These are phyloP conservation scores for Corythoichthys haematopterus DNA, from an alignment of 2,113 vertebrate genomes.

Conservation along the genomic window DNA sequence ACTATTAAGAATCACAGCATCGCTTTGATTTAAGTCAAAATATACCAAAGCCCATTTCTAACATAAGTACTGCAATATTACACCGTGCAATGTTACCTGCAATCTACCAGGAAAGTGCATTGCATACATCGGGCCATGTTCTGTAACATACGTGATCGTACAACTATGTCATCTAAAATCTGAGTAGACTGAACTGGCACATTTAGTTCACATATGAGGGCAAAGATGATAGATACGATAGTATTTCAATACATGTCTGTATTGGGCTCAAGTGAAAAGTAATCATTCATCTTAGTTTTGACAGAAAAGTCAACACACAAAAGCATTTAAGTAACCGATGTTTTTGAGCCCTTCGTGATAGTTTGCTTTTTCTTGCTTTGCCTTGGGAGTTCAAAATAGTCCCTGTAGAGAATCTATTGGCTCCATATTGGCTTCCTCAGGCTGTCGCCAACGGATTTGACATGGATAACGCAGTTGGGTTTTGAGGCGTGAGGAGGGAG, in stretches of 20 bases:
- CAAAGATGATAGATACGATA: no score
- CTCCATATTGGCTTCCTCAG: constrained; percentile 64
- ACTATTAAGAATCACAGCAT: neutral
- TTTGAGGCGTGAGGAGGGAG: constrained; percentile 56
- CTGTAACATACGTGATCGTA: no score
- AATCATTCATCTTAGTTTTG: neutral
- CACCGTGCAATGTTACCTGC: no score
- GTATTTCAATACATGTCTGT: no score
- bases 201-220: no score
- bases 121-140: no score
- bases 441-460: constrained; percentile 69
- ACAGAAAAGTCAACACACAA: neutral
- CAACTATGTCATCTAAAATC: no score
- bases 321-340: constrained; percentile 10
- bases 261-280: neutral
- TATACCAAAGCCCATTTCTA: neutral
- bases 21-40: neutral
- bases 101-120: no score
- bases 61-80: no score
- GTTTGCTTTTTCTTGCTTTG: constrained; percentile 27
- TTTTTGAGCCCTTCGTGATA: constrained; percentile 26
- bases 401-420: constrained; percentile 51
- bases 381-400: constrained; percentile 21
- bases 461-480: constrained; percentile 63
- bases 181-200: no score